A percentile compares a stretch with the other conserved stretches of the same genome.
Conservation (phyloP, 2,888 invertebrate species). For the Drosophila nr. fundita region DNA sequence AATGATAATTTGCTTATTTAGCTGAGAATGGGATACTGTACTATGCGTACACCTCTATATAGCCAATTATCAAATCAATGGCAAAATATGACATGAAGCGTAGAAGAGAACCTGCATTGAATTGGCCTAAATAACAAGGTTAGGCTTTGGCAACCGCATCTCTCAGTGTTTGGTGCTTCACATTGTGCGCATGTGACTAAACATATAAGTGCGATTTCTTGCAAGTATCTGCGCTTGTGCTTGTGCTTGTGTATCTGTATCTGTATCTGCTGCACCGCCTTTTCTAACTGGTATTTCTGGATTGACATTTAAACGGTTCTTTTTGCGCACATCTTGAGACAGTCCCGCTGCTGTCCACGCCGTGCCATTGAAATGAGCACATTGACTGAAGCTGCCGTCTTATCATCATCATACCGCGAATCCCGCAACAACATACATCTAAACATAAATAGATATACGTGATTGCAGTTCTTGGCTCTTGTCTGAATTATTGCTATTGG, state of each 20-base stretch:
- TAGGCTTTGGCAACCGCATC: constrained; percentile 37
- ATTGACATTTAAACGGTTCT: constrained; percentile 82
- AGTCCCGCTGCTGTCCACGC: constrained; percentile 62
- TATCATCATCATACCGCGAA: constrained; percentile 50
- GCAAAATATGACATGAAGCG: constrained; percentile 44
- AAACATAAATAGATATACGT: constrained; percentile 22
- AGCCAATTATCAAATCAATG: constrained; percentile 35
- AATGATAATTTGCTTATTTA: neutral
- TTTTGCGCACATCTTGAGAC: constrained; percentile 76
- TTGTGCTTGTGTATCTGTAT: constrained; percentile 9
- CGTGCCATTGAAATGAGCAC: constrained; percentile 71
- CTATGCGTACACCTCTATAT: neutral
- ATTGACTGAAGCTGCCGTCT: constrained; percentile 71
- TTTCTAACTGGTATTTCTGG: constrained; percentile 82
- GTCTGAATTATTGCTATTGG: constrained; percentile 58
- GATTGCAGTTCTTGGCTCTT: constrained; percentile 50
- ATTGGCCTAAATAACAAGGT: constrained; percentile 64
- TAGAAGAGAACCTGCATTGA: constrained; percentile 44
- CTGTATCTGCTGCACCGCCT: constrained; percentile 60
- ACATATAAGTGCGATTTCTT: constrained; percentile 73
- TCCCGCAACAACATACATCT: constrained; percentile 25
- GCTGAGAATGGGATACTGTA: constrained; percentile 1
- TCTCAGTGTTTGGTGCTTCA: constrained; percentile 62
- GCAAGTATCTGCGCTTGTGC: constrained; percentile 40
- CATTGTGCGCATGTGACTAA: constrained; percentile 70